A percentile compares a stretch with the other conserved stretches of the same genome.
phyloP scores from a whole-genome alignment of 1,140 invertebrate species.

The Leptestheria dahalacensis region DNA sequence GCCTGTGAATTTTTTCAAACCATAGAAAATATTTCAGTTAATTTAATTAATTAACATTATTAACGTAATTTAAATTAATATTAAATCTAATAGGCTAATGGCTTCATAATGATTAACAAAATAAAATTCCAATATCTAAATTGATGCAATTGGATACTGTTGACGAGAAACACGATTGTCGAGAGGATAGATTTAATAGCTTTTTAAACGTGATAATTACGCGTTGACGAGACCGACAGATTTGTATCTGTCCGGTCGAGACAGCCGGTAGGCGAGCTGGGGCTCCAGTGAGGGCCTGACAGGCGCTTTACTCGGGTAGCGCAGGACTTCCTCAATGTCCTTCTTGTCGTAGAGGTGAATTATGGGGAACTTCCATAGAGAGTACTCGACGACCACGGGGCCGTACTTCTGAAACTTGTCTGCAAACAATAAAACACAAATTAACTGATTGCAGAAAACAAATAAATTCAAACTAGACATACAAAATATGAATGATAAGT shows the following conservation, averaged over 20 bases:
- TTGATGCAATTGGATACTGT: background rate
- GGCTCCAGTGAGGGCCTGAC: conserved; percentile 67
- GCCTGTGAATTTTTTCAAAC: conserved; percentile 33
- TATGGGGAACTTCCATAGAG: conserved; percentile 52
- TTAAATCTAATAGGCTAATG: background rate
- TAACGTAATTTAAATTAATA: background rate
- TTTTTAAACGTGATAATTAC: no score
- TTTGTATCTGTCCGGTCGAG: conserved; percentile 58
- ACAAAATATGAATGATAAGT: conserved; percentile 6
- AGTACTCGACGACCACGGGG: conserved; percentile 55
- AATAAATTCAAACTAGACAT: background rate
- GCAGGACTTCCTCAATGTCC: conserved; percentile 61
- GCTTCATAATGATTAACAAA: background rate
- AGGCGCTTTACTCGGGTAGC: conserved; percentile 49
- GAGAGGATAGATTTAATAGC: no score
- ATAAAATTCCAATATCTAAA: background rate
- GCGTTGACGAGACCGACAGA: conserved; percentile 65
- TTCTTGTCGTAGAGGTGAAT: conserved; percentile 55
- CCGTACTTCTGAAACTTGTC: conserved; percentile 57
- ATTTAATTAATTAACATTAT: no score
- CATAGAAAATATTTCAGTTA: no score
- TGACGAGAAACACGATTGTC: background rate
- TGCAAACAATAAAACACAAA: no score
- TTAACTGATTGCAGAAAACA: no score
- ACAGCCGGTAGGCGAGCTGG: conserved; percentile 53